Conservation (phyloP, 2,888 invertebrate genomes). For the Phortica okadai region DNA sequence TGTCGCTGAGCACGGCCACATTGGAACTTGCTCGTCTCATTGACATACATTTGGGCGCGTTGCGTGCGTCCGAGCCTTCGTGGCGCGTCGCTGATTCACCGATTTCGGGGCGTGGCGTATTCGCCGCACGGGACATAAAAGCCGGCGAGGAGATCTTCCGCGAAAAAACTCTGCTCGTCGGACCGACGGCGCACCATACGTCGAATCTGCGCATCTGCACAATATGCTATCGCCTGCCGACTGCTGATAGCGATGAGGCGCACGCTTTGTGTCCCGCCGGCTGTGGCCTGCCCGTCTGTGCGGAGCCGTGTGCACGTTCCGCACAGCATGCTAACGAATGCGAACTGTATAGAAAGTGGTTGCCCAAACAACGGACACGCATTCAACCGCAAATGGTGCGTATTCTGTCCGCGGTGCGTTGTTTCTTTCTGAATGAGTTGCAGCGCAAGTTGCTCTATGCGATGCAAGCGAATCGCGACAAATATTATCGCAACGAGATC, state of each 20-base stretch:
- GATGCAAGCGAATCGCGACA: constrained; percentile 74
- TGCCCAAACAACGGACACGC: constrained; percentile 75
- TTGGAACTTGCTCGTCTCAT: constrained; percentile 66
- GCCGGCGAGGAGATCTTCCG: constrained; percentile 84
- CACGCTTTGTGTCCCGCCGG: constrained; percentile 69
- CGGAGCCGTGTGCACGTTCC: constrained; percentile 79
- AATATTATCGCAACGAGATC: constrained; percentile 67
- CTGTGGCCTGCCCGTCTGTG: constrained; percentile 84
- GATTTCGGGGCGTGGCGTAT: constrained; percentile 84
- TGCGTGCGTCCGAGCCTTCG: constrained; percentile 56
- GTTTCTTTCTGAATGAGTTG: constrained; percentile 68
- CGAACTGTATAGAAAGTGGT: constrained; percentile 79
- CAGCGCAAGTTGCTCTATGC: constrained; percentile 70
- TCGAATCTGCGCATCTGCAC: constrained; percentile 80
- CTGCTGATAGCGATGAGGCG: constrained; percentile 62
- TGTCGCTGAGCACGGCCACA: constrained; percentile 59
- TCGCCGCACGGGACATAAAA: constrained; percentile 81
- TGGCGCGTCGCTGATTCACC: constrained; percentile 81
- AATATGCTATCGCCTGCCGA: constrained; percentile 79
- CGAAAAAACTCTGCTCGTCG: constrained; percentile 83
- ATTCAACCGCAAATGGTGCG: constrained; percentile 68
- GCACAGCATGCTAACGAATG: constrained; percentile 82
- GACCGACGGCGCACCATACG: constrained; percentile 80
- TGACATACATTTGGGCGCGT: constrained; percentile 65
- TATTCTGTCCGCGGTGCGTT: constrained; percentile 72